Conservation (phyloP, 2,888 invertebrate species). For the Euphydryas editha region DNA sequence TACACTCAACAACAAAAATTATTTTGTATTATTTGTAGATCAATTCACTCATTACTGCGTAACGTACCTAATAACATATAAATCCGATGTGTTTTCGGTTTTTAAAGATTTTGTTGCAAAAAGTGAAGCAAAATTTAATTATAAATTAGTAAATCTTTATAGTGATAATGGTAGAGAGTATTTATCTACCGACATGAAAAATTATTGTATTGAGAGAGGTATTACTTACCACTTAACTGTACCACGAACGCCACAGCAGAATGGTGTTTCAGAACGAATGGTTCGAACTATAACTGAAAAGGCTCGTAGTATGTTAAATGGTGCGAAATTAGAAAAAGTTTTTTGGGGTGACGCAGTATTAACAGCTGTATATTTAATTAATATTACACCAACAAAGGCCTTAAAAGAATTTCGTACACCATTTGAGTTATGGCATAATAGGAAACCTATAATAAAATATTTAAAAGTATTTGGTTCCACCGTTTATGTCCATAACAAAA, state of each 20-base stretch:
- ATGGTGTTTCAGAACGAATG: constrained; percentile 49
- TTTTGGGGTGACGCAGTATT: background rate
- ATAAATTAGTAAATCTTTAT: constrained; percentile 50
- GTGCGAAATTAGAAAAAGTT: background rate
- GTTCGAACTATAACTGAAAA: background rate
- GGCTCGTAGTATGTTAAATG: background rate
- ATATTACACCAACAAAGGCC: background rate
- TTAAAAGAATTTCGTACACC: background rate
- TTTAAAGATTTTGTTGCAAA: constrained; percentile 46
- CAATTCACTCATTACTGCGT: constrained; percentile 54
- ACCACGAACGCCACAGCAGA: constrained; percentile 59
- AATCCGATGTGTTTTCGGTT: constrained; percentile 48
- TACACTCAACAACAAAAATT: constrained; percentile 47
- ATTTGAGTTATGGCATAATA: constrained; percentile 49
- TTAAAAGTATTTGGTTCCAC: constrained; percentile 55
- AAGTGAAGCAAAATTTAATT: constrained; percentile 48
- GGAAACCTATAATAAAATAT: constrained; percentile 52
- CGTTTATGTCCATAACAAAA: constrained; percentile 54
- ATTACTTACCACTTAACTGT: constrained; percentile 50
- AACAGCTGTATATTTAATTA: background rate
- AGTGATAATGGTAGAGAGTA: constrained; percentile 55
- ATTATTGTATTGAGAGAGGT: constrained; percentile 40
- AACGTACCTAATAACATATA: constrained; percentile 49
- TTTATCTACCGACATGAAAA: constrained; percentile 50
- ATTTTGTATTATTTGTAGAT: constrained; percentile 55